Percentiles rank a stretch among this genome's conserved stretches.
Evolutionary conservation across 2,797 vertebrate genomes (phyloP).

Genomic region (Spheniscus humboldti): DNA sequence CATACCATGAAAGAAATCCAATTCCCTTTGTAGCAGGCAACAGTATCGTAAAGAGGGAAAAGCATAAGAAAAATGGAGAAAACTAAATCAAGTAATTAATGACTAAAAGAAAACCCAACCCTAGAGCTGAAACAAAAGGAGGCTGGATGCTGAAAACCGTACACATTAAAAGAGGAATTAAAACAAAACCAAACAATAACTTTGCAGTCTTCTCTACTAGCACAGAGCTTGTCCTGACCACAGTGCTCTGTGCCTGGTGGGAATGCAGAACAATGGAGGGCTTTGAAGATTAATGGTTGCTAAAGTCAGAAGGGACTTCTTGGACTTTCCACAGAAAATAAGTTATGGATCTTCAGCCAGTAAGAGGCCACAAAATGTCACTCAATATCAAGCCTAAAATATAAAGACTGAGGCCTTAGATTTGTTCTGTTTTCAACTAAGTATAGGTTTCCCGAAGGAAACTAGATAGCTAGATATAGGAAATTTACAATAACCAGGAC

Average conservation of each 20-base stretch:
- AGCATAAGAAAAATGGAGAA: not conserved
- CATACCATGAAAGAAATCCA: not conserved
- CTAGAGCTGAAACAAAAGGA: not conserved
- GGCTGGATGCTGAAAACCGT: not conserved
- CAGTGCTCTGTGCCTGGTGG: not conserved
- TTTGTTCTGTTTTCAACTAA: not conserved
- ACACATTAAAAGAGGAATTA: not conserved
- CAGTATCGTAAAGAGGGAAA: not conserved
- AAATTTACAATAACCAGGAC: not conserved
- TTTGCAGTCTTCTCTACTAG: not conserved
- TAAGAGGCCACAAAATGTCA: conserved; percentile 23
- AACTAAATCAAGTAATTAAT: not conserved
- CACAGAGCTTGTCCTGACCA: not conserved
- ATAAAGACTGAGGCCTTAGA: not conserved
- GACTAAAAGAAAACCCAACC: not conserved
- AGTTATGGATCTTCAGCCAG: conserved; percentile 1
- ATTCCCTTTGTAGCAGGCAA: not conserved
- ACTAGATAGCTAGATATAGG: conserved; percentile 7
- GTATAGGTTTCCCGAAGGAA: conserved; percentile 9
- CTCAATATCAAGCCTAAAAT: not conserved
- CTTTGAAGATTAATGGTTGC: conserved; percentile 25
- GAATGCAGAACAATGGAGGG: not conserved
- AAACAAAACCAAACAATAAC: conserved; percentile 33
- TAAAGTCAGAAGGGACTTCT: not conserved
- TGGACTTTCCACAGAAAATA: conserved; percentile 19